Conservation (phyloP, 1,140 invertebrate species). For the Dufourea novaeangliae region DNA sequence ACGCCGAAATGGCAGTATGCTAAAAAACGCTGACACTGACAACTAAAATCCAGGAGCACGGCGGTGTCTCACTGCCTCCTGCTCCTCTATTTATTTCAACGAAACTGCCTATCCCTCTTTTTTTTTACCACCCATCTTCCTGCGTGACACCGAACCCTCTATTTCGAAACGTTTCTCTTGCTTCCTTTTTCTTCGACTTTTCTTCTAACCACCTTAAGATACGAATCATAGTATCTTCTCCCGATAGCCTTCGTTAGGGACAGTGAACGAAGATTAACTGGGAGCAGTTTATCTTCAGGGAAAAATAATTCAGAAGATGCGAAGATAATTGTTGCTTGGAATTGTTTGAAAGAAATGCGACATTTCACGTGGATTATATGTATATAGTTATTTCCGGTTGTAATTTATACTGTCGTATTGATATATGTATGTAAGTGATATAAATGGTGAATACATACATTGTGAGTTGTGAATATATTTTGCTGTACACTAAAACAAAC, state of each 20-base stretch:
- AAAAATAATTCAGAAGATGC: no score
- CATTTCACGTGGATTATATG: no score
- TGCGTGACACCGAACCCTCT: slow-evolving; percentile 20
- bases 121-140: background rate
- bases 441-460: no score
- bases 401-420: no score
- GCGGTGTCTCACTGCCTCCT: slow-evolving; percentile 37
- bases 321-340: no score
- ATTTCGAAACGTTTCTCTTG: slow-evolving; percentile 11
- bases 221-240: background rate
- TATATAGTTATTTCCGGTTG: no score
- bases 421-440: no score
- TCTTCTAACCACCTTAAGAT: slow-evolving; percentile 20
- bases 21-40: slow-evolving; percentile 69
- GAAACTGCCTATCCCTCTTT: slow-evolving; percentile 1
- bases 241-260: background rate
- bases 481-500: no score
- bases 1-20: slow-evolving; percentile 68
- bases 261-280: background rate
- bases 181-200: background rate
- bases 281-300: no score
- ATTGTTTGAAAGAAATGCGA: no score
- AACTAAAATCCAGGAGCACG: slow-evolving; percentile 56
- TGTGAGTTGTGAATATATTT: no score
- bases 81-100: background rate